Conservation (phyloP, 37 sponge, comb jelly and placozoan genomes). For the Spongilla lacustris region DNA sequence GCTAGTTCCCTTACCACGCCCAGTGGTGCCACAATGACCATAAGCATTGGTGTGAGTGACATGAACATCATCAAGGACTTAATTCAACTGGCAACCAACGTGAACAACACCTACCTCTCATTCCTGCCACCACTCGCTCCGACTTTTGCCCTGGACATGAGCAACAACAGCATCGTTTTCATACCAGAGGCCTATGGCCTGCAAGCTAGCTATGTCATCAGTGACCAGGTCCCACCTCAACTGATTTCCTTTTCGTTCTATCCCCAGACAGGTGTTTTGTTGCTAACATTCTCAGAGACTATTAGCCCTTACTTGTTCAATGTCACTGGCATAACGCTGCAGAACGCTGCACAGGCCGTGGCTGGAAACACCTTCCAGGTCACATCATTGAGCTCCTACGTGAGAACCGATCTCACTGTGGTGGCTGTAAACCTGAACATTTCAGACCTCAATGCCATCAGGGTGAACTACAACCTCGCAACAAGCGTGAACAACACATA, state of each 20-base stretch:
- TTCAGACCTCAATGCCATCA: slow-evolving; percentile 80
- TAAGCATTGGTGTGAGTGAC: slow-evolving; percentile 58
- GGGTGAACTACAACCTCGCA: slow-evolving; percentile 60
- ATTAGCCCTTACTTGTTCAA: slow-evolving; percentile 72
- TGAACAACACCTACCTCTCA: slow-evolving; percentile 61
- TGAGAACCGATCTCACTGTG: slow-evolving; percentile 58
- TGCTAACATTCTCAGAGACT: slow-evolving; percentile 86
- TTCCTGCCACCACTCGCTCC: slow-evolving; percentile 22
- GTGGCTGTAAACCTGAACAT: slow-evolving; percentile 53
- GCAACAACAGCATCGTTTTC: slow-evolving; percentile 44
- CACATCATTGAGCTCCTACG: slow-evolving; percentile 57
- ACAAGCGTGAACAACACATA: slow-evolving; percentile 72
- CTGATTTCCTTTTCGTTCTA: slow-evolving; percentile 55
- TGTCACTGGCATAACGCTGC: slow-evolving; percentile 77
- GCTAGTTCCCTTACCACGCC: slow-evolving; percentile 43
- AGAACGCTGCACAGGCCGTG: slow-evolving; percentile 36
- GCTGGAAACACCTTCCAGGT: slow-evolving; percentile 33
- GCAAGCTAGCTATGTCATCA: slow-evolving; percentile 52
- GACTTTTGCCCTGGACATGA: slow-evolving; percentile 70
- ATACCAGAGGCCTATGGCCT: slow-evolving; percentile 29
- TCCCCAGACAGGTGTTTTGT: slow-evolving; percentile 56
- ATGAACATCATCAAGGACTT: slow-evolving; percentile 79
- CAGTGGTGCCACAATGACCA: slow-evolving; percentile 47
- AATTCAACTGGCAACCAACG: slow-evolving; percentile 55
- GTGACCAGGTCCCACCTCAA: slow-evolving; percentile 67